Base-by-base conservation (phyloP, 2,797 vertebrate species). In the Cynopterus sphinx region DNA sequence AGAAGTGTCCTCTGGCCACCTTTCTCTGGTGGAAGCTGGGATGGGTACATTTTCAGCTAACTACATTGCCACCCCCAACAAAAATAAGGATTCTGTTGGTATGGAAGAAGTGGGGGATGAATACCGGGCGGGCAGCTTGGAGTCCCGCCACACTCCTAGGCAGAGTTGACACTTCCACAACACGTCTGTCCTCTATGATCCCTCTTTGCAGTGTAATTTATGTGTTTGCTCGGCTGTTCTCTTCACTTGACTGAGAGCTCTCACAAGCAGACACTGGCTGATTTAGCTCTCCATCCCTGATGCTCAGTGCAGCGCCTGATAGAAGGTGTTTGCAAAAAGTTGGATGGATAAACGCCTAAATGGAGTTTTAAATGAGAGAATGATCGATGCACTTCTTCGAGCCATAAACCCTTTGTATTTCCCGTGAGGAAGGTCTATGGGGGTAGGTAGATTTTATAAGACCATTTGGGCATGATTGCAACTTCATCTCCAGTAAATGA, bases 401-500 rank as follows among this genome's bases (percentile, higher is more conserved):
- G 17, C 57, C 31, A 39, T 33, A 46, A 36, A 19, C 26, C 59
- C 36, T 93, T 78, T 59, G 63, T 86, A 21, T 74, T 82, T 88
- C 78, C 68, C 4, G 0, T 5, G 51, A 67, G 19, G 82, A 67
- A 70, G 70, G 83, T 68, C 77, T 26, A 0, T 9, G 51, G 21
- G 57, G 68, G 63, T 81, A 84, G 85, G 68, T 41, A 22, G 22
- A 57, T 86, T 90, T 90, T 96, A 43, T 63, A 74, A 91, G 83
- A 31, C 86, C 41, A 36, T 82, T 86, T 70, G 82, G 82, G 70
- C 55, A 13, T 21, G 49, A 57, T 15, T 16, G 13, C 71, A 81
- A 28, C 82, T 81, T 95, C 83, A n/a, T 79, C 82, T 5, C 78
- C 39, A n/a, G 78, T 22, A 87, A 92, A 57, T 74, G 78, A 97